phyloP scores from a whole-genome alignment of 2,888 invertebrate species.

The Eremobia ochroleuca region DNA sequence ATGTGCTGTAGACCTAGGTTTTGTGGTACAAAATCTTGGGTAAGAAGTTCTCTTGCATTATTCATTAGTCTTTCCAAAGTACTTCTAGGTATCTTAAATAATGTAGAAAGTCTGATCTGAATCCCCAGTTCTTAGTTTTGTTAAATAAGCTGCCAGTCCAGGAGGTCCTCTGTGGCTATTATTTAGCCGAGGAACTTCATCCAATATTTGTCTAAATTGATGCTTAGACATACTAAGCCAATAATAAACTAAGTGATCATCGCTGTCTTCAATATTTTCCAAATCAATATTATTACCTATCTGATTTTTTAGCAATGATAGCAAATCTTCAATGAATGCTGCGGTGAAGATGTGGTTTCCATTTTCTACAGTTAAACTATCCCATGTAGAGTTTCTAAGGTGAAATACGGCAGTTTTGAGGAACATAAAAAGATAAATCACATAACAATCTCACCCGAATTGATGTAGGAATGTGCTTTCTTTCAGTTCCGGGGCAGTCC shows the following conservation, averaged over 20 bases:
- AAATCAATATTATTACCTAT: constrained; percentile 35
- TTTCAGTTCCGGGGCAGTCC: too few relatives aligned
- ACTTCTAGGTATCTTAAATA: constrained; percentile 17
- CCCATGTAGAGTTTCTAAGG: too few relatives aligned
- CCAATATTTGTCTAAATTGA: not conserved
- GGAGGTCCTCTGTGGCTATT: constrained; percentile 5
- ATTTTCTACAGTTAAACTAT: too few relatives aligned
- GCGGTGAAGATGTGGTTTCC: too few relatives aligned
- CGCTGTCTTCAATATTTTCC: constrained; percentile 30
- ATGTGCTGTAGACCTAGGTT: not conserved
- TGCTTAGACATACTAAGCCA: constrained; percentile 18
- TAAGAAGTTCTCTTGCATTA: not conserved
- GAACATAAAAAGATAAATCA: too few relatives aligned
- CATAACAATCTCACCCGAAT: too few relatives aligned
- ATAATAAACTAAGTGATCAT: constrained; percentile 8
- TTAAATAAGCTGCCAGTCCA: constrained; percentile 26
- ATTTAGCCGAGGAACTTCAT: constrained; percentile 5
- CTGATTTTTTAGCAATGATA: constrained; percentile 23
- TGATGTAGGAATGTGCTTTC: too few relatives aligned
- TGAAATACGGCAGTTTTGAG: too few relatives aligned
- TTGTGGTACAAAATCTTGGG: constrained; percentile 7
- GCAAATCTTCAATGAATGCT: not conserved
- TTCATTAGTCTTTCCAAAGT: not conserved
- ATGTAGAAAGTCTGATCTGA: constrained; percentile 17
- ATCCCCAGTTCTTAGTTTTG: constrained; percentile 29